Base-by-base conservation (phyloP, 1,140 invertebrate genomes). In the Aporrectodea caliginosa region DNA sequence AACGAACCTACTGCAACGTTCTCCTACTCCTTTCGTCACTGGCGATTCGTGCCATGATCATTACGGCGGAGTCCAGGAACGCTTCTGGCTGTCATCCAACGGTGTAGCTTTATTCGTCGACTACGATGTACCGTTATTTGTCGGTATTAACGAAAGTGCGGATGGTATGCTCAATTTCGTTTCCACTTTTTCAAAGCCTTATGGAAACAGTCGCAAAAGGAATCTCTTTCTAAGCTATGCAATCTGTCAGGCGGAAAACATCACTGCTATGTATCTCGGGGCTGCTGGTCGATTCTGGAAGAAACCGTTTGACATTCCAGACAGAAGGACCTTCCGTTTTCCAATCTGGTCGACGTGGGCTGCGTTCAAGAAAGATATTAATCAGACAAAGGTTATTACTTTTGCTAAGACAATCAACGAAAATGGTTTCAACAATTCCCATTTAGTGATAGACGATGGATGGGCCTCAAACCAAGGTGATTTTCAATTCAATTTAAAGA, bases 311-410 rank as follows among this genome's bases (percentile, higher is more conserved):
- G 79, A 30, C 30, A 77, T 76, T 31, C 80, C 80, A 14, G 33
- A 75, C 27, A 74, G 35, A 16, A 29, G 71, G 6, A 30, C 79
- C 1, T 81, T 81, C n/a, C 72, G 80, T n/a, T 79, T 69, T 75
- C 94, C 94, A 0, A 92, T 95, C 78, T 96, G 94, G 94, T 94
- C 94, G 0, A 96, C 94, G 0, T 96, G 94, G 94, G 92, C 92
- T 0, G 90, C 92, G 82, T 94, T 92, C 83, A 92, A 92, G 35
- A 82, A 81, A 31, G 70, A 82, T 16, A 91, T 96, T 0, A 90
- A 91, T 83, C 91, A 93, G 34, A 81, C 82, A 0, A 89, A 90
- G 1, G 90, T 95, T 0, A 82, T 81, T 30, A 85, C 92, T 1
- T 95, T 92, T 84, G 93, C 92, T 0, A 80, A 92, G 43, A 89